phyloP scores from a whole-genome alignment of 2,888 invertebrate genomes.

The Nebria brevicollis region DNA sequence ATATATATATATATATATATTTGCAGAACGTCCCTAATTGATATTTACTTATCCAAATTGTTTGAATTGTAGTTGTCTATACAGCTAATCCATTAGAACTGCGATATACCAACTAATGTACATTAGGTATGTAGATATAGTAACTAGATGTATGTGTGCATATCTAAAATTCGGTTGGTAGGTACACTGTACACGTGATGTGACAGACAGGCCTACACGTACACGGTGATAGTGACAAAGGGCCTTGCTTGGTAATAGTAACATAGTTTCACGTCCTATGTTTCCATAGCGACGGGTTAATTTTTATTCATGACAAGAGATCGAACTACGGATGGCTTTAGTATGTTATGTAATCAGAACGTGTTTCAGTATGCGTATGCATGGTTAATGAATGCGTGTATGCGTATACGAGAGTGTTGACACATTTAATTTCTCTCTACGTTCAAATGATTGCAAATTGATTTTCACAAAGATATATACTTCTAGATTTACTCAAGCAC shows the following conservation, averaged over 20 bases:
- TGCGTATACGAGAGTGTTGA: background rate
- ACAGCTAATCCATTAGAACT: background rate
- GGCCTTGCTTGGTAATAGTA: background rate
- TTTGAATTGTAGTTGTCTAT: background rate
- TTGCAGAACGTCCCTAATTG: too few relatives aligned
- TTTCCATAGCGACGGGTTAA: constrained; percentile 9
- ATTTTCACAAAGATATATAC: too few relatives aligned
- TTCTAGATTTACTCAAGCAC: too few relatives aligned
- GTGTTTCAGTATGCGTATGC: background rate
- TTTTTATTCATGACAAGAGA: constrained; percentile 18
- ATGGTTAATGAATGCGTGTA: background rate
- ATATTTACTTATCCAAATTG: background rate
- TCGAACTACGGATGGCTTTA: constrained; percentile 13
- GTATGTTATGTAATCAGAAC: constrained; percentile 8
- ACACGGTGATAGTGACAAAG: background rate
- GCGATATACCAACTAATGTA: background rate
- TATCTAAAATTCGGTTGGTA: background rate
- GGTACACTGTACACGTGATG: background rate
- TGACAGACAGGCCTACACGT: background rate
- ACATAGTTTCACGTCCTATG: constrained; percentile 2
- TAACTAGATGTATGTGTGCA: background rate
- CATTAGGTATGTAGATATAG: background rate
- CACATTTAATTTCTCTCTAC: background rate
- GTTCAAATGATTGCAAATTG: background rate
- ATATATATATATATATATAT: too few relatives aligned